phyloP scores from a whole-genome alignment of 2,113 vertebrate species.

The Chascanopsetta lugubris region DNA sequence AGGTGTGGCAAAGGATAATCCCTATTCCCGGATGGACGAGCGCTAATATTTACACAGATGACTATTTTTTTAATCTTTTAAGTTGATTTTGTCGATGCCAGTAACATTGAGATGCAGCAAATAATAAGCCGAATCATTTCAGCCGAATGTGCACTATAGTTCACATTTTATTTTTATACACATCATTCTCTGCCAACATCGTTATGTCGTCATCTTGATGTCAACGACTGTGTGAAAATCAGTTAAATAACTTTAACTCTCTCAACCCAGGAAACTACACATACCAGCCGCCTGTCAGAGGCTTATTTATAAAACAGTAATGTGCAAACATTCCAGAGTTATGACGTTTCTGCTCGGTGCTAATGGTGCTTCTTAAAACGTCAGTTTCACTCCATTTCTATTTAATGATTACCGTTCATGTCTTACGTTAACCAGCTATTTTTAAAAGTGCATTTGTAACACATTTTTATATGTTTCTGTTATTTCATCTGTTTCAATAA shows the following conservation, averaged over 20 bases:
- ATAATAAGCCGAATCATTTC: conserved; percentile 26
- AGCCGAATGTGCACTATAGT: not conserved
- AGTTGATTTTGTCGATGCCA: conserved; percentile 33
- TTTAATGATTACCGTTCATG: conserved; percentile 1
- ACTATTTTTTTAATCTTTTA: not conserved
- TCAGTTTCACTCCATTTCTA: not conserved
- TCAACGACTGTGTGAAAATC: not conserved
- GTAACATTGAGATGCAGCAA: conserved; percentile 24
- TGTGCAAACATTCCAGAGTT: conserved; percentile 20
- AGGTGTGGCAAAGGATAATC: conserved; percentile 74
- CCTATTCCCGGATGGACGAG: conserved; percentile 72
- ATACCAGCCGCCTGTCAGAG: not conserved
- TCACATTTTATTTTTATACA: conserved; percentile 7
- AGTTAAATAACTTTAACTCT: conserved; percentile 14
- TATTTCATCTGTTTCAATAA: conserved; percentile 12
- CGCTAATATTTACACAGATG: conserved; percentile 26
- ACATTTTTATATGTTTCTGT: conserved; percentile 5
- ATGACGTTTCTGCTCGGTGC: not conserved
- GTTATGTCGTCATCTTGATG: conserved; percentile 5
- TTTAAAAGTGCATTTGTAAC: conserved; percentile 14
- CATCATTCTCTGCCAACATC: not conserved
- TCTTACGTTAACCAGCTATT: conserved; percentile 1
- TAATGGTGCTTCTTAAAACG: conserved; percentile 17
- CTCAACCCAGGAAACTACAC: conserved; percentile 4
- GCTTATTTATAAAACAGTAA: not conserved